Conservation (phyloP, 2,797 vertebrate species). For the Falco concolor region DNA sequence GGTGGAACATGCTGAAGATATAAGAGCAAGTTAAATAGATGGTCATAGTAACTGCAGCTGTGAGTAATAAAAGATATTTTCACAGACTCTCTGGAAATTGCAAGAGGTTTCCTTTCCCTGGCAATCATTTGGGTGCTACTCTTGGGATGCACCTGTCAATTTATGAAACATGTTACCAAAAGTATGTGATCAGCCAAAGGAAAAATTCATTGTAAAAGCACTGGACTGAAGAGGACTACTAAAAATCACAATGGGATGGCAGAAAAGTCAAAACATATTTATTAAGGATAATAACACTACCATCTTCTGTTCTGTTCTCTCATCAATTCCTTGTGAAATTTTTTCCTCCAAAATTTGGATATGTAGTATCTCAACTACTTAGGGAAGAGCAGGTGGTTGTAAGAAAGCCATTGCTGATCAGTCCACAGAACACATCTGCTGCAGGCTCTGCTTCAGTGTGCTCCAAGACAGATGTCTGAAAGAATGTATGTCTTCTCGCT, state of each 20-base stretch:
- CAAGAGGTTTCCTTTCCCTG: background rate
- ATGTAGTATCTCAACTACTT: background rate
- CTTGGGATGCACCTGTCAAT: background rate
- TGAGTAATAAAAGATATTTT: background rate
- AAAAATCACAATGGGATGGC: background rate
- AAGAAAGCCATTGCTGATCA: background rate
- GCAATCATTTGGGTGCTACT: background rate
- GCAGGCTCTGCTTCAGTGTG: background rate
- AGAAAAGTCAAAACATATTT: background rate
- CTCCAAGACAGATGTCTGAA: background rate
- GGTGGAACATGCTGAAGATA: background rate
- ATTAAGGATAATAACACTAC: background rate
- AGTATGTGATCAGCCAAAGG: background rate
- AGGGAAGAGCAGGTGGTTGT: background rate
- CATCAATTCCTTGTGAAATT: background rate
- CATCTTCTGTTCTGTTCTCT: background rate
- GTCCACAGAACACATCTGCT: background rate
- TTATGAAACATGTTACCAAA: background rate
- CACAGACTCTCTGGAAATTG: background rate
- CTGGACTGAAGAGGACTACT: background rate
- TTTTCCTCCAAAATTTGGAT: background rate
- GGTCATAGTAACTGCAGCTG: background rate
- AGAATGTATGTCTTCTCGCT: background rate
- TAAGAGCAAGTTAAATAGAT: background rate
- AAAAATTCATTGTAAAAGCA: background rate